phyloP scores from a whole-genome alignment of 2,113 vertebrate species.

The Microcebus tavaratra region DNA sequence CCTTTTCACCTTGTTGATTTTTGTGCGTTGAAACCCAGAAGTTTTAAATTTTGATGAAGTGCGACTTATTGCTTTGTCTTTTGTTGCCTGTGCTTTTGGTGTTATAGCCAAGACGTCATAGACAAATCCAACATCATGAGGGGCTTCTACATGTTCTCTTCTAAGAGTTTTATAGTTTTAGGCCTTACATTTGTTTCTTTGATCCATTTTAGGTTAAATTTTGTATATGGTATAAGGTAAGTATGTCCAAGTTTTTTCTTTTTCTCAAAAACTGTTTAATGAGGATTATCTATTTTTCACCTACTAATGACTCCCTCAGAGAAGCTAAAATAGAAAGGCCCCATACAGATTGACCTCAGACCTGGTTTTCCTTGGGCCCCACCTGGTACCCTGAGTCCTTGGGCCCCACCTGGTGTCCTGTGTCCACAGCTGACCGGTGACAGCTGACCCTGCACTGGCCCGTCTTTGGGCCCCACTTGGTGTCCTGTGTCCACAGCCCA shows the following conservation, averaged over 20 bases:
- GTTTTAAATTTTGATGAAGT: not conserved
- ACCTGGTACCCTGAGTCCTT: not conserved
- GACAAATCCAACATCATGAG: not conserved
- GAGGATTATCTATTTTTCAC: not conserved
- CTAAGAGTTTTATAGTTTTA: not conserved
- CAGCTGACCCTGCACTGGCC: not conserved
- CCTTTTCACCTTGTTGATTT: not conserved
- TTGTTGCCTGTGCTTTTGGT: not conserved
- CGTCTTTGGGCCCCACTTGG: too few relatives aligned
- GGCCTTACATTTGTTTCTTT: not conserved
- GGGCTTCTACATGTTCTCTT: not conserved
- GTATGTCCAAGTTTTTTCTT: not conserved
- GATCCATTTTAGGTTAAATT: not conserved
- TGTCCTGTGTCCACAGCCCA: not conserved
- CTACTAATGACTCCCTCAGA: not conserved
- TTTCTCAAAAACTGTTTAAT: not conserved
- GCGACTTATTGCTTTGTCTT: not conserved
- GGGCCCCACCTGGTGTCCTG: not conserved
- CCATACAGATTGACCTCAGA: too few relatives aligned
- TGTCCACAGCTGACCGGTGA: not conserved
- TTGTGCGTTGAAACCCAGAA: not conserved
- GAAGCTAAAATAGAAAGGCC: not conserved
- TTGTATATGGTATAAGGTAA: not conserved
- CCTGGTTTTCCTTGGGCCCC: not conserved
- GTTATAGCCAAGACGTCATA: not conserved